Evolutionary conservation across 30 jellyfish, hydroid and myxozoan genomes (phyloP).

Genomic region (Pseudorhiza aurosa): DNA sequence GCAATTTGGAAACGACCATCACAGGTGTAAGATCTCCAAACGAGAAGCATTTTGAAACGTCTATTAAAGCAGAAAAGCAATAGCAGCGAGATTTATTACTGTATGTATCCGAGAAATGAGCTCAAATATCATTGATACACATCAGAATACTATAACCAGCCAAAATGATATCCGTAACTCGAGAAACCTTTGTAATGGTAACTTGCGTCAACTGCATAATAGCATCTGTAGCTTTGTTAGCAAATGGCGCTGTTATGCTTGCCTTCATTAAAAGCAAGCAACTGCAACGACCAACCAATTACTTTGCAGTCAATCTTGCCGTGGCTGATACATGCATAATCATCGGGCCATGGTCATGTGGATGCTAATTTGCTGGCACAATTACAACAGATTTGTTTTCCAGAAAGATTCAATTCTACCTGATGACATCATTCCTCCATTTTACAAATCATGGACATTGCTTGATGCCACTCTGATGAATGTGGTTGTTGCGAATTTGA

Average conservation of each 20-base stretch:
- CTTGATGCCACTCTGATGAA: slow-evolving; percentile 30
- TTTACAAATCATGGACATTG: slow-evolving; percentile 3
- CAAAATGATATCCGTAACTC: not conserved
- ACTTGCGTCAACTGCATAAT: slow-evolving; percentile 9
- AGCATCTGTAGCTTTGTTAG: slow-evolving; percentile 14
- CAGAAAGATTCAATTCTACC: not conserved
- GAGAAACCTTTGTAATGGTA: not conserved
- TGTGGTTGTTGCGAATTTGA: slow-evolving; percentile 17
- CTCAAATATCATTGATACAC: no score
- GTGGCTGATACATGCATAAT: slow-evolving; percentile 37
- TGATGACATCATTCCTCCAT: not conserved
- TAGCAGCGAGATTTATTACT: no score
- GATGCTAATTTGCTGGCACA: slow-evolving; percentile 31
- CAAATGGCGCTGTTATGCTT: slow-evolving; percentile 13
- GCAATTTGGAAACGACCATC: no score
- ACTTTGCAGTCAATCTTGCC: slow-evolving; percentile 51
- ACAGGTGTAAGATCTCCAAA: no score
- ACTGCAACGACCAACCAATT: slow-evolving; percentile 12
- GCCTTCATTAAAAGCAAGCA: slow-evolving; percentile 21
- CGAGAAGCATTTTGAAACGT: no score
- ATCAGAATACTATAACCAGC: no score
- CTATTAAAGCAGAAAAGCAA: no score
- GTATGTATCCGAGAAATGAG: no score
- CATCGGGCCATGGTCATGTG: slow-evolving; percentile 43
- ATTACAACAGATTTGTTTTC: slow-evolving; percentile 19